These are phyloP conservation scores for Fragum whitleyi DNA, from an alignment of 2,888 invertebrate species.

Conservation along the genomic window DNA sequence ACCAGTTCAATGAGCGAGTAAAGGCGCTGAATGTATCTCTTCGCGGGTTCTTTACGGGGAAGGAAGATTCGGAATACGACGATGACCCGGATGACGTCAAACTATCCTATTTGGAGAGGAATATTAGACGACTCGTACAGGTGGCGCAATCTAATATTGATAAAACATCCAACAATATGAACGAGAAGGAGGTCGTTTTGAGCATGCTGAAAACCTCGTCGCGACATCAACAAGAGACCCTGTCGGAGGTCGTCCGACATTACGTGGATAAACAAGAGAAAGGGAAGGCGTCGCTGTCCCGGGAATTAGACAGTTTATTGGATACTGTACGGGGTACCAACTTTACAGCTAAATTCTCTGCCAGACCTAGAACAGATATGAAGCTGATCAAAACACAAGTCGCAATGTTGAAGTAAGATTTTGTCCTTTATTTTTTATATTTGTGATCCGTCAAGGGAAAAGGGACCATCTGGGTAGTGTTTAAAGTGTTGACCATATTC, in stretches of 20 bases:
- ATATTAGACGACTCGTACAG: slow-evolving; percentile 63
- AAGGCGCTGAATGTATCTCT: slow-evolving; percentile 63
- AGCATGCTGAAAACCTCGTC: slow-evolving; percentile 59
- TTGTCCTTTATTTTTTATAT: background rate
- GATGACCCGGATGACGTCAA: slow-evolving; percentile 64
- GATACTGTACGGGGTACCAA: slow-evolving; percentile 54
- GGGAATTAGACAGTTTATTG: slow-evolving; percentile 67
- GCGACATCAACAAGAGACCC: slow-evolving; percentile 52
- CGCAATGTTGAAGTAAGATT: slow-evolving; percentile 65
- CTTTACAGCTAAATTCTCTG: slow-evolving; percentile 35
- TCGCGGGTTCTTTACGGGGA: slow-evolving; percentile 60
- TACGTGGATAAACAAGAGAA: slow-evolving; percentile 73
- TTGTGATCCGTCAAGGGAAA: too few relatives aligned
- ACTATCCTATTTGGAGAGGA: slow-evolving; percentile 66
- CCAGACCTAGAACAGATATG: slow-evolving; percentile 53
- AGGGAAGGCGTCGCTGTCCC: slow-evolving; percentile 58
- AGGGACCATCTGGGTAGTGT: too few relatives aligned
- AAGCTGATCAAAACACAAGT: slow-evolving; percentile 65
- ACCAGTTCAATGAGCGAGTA: slow-evolving; percentile 67
- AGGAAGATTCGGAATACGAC: slow-evolving; percentile 32
- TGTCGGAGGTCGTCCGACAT: slow-evolving; percentile 67
- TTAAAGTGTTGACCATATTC: too few relatives aligned
- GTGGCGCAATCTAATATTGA: slow-evolving; percentile 59
- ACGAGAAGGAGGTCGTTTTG: slow-evolving; percentile 64
- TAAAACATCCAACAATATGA: slow-evolving; percentile 42